A percentile compares a stretch with the other conserved stretches of the same genome.
phyloP scores from a whole-genome alignment of 2,113 vertebrate species.

The Panthera uncia region DNA sequence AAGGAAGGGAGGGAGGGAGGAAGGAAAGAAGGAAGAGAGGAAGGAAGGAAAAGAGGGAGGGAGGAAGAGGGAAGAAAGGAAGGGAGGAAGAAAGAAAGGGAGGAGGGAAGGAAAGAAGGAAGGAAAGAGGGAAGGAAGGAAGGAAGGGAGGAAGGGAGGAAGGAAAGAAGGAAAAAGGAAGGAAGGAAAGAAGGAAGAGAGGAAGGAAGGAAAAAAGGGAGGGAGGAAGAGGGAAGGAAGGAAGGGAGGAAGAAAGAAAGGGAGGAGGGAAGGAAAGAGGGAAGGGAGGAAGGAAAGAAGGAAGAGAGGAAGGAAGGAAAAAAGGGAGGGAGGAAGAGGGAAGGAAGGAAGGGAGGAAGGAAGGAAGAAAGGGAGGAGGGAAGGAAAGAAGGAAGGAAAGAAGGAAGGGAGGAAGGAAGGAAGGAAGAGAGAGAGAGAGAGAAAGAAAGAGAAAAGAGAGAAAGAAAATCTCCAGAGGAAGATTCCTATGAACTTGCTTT shows the following conservation, averaged over 20 bases:
- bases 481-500: neutral
- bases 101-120: neutral
- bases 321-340: too few species aligned
- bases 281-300: neutral
- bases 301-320: neutral
- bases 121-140: neutral
- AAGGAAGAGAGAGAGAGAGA: neutral
- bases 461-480: neutral
- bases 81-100: neutral
- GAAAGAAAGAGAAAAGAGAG: neutral
- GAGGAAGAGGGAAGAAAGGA: neutral
- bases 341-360: neutral
- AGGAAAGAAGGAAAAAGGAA: neutral
- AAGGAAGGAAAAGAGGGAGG: fast-evolving
- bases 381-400: neutral
- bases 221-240: neutral
- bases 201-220: neutral
- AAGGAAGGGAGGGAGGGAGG: neutral
- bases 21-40: too few species aligned
- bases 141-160: neutral
- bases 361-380: too few species aligned
- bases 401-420: neutral
- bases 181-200: fast-evolving
- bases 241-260: fast-evolving
- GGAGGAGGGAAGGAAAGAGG: fast-evolving